Evolutionary conservation across 2,113 vertebrate genomes (phyloP), one percentile per base, ranked within the genome.

Genomic region (Oreochromis aureus): DNA sequence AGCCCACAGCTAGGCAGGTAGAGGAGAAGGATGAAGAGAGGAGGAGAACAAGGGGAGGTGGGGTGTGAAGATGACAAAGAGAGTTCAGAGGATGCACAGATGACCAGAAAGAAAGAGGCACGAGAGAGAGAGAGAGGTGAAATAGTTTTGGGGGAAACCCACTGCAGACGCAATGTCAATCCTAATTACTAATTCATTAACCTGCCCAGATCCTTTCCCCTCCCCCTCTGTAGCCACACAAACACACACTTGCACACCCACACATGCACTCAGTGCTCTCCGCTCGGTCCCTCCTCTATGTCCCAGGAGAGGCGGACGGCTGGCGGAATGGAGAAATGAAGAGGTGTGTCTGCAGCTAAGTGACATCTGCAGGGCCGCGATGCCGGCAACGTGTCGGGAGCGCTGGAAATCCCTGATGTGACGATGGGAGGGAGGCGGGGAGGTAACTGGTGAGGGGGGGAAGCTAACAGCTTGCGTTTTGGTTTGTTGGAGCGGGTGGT

Each of bases 151-250:
- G 78, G 87, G 90, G 87, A 87, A 80, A 80, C 93, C 89, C 83
- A 84, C 76, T 46, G 80, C 85, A 94, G 93, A 94, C 32, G 89
- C 91, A 79, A 86, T 90, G 95, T 95, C 94, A 96, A 95, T 95
- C 93, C 93, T 95, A 94, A 96, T 97, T 91, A 96, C 87, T 97
- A 95, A 97, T 96, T 96, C 95, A 97, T 97, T 95, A 96, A 93
- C 86, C 92, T 92, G 88, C 84, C 88, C 30, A 7, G 48, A 87
- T 91, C 91, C 93, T 90, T 41, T 87, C 94, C 93, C 94, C 61
- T 69, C 61, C 61, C 91, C 90, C 88, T 69, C 22, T n/a, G 53
- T 22, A 71, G 22, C 27, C 83, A 84, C 59, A 69, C 81, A 61
- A 80, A 84, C 82, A 66, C 81, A 85, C 81, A 69, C 69, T n/a